phyloP scores from a whole-genome alignment of 2,888 invertebrate genomes.

The Polydrusus pterygomalis region DNA sequence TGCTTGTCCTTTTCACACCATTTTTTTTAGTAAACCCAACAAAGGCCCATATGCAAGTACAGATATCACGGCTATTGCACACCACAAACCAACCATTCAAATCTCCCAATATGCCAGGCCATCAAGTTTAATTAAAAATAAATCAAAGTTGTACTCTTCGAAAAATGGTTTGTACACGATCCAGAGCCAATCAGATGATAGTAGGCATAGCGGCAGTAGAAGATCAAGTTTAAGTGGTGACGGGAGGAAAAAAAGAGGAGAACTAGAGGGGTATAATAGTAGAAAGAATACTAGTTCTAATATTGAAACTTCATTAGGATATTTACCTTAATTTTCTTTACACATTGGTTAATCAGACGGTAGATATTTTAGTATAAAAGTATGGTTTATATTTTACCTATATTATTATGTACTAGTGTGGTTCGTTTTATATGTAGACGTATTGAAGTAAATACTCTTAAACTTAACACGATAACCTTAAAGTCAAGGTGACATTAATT shows the following conservation, averaged over 20 bases:
- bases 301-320: slow-evolving; percentile 79
- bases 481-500: too few relatives aligned
- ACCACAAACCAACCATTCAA: slow-evolving; percentile 39
- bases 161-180: slow-evolving; percentile 72
- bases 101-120: slow-evolving; percentile 47
- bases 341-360: too few relatives aligned
- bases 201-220: slow-evolving; percentile 58
- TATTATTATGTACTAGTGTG: too few relatives aligned
- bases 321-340: slow-evolving; percentile 73
- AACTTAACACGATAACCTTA: too few relatives aligned
- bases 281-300: slow-evolving; percentile 70
- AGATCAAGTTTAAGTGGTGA: slow-evolving; percentile 64
- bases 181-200: slow-evolving; percentile 72
- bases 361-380: too few relatives aligned
- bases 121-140: slow-evolving; percentile 40
- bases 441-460: too few relatives aligned
- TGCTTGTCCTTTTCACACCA: too few relatives aligned
- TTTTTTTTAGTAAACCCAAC: slow-evolving; percentile 53
- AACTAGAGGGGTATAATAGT: slow-evolving; percentile 56
- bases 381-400: too few relatives aligned
- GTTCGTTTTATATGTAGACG: too few relatives aligned
- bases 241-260: slow-evolving; percentile 57
- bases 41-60: slow-evolving; percentile 46
- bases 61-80: slow-evolving; percentile 35
- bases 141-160: slow-evolving; percentile 68